These are phyloP conservation scores for Heterodera filipjevi DNA, from an alignment of 2,888 invertebrate genomes.

Conservation along the genomic window DNA sequence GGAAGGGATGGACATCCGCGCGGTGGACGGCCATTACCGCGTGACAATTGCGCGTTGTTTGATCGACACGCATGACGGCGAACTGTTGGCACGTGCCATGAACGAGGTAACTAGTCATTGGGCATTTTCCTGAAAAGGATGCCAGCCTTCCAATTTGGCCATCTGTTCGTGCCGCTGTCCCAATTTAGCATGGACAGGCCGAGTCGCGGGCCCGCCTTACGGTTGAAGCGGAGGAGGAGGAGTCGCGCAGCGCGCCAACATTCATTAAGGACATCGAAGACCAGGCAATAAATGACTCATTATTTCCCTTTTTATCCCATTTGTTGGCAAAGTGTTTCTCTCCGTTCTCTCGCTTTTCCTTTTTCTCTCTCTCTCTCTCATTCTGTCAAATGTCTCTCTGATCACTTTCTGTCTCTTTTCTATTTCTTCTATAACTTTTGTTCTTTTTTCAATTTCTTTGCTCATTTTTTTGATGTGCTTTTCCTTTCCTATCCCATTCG, in stretches of 20 bases:
- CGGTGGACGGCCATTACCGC: slow-evolving; percentile 56
- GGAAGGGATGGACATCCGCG: slow-evolving; percentile 57
- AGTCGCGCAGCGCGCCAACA: slow-evolving; percentile 59
- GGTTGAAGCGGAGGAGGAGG: slow-evolving; percentile 70
- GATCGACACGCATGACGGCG: slow-evolving; percentile 65
- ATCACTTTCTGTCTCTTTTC: too few relatives aligned
- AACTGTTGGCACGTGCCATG: slow-evolving; percentile 68
- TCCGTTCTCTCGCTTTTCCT: too few relatives aligned
- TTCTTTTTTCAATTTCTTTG: too few relatives aligned
- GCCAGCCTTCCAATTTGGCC: background rate
- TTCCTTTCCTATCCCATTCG: too few relatives aligned
- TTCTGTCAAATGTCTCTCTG: too few relatives aligned
- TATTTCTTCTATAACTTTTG: too few relatives aligned
- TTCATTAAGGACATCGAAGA: slow-evolving; percentile 65
- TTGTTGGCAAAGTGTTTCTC: too few relatives aligned
- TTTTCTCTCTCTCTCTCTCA: too few relatives aligned
- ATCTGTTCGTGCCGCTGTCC: background rate
- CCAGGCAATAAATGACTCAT: slow-evolving; percentile 44
- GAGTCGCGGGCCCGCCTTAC: slow-evolving; percentile 81
- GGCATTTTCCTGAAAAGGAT: background rate
- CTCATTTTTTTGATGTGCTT: too few relatives aligned
- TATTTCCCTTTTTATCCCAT: background rate
- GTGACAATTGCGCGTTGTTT: slow-evolving; percentile 52
- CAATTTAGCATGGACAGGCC: slow-evolving; percentile 67
- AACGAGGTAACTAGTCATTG: slow-evolving; percentile 64